Evolutionary conservation across 1,140 invertebrate genomes (phyloP).

Genomic region (Armadillidium nasatum): DNA sequence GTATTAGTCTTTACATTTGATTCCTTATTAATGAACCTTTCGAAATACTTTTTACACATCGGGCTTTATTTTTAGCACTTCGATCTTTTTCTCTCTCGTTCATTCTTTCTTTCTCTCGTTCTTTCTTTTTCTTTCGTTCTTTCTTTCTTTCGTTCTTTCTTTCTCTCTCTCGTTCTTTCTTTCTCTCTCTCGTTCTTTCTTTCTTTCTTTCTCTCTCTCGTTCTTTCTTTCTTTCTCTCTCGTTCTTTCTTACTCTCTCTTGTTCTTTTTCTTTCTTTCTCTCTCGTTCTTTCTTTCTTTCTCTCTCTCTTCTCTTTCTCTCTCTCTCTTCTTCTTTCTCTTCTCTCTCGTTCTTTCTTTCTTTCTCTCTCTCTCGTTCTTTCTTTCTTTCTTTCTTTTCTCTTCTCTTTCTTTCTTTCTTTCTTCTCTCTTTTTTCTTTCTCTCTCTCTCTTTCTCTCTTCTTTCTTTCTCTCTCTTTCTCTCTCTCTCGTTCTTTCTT

Average conservation of each 20-base stretch:
- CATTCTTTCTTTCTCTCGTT: too few species aligned
- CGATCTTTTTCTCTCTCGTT: too few species aligned
- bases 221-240: neutral
- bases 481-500: neutral
- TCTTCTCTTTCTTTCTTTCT: neutral
- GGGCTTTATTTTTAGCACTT: too few species aligned
- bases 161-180: too few species aligned
- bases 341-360: too few species aligned
- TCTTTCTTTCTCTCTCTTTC: neutral
- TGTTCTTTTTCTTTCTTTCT: neutral
- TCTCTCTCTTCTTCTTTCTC: neutral
- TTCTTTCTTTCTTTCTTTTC: neutral
- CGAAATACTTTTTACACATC: too few species aligned
- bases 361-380: neutral
- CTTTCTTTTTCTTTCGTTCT: too few species aligned
- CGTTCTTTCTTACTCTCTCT: neutral
- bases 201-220: constrained; percentile 8
- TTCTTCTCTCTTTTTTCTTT: neutral
- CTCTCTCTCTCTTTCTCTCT: neutral
- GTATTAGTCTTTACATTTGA: too few species aligned
- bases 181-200: constrained; percentile 16
- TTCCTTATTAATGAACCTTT: too few species aligned
- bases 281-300: neutral
- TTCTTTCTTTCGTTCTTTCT: too few species aligned
- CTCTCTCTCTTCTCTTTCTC: neutral